Evolutionary conservation across 2,797 vertebrate species (phyloP).

Genomic region (Apodemus agrarius): DNA sequence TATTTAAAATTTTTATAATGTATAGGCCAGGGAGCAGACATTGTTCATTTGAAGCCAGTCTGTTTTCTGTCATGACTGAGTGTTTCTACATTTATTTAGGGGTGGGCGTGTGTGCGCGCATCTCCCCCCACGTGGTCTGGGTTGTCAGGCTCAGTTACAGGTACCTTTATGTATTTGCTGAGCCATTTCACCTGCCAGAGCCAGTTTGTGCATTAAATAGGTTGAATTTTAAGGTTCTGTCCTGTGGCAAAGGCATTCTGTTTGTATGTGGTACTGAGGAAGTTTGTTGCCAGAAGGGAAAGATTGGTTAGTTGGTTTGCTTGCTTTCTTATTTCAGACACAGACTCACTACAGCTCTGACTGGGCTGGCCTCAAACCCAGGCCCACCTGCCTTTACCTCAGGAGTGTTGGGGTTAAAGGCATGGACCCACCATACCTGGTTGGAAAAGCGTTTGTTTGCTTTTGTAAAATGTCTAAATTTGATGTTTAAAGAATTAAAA

Average conservation of each 20-base stretch:
- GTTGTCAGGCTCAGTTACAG: not conserved
- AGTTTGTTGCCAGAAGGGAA: not conserved
- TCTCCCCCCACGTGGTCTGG: not conserved
- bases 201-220: not conserved
- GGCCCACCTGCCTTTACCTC: not conserved
- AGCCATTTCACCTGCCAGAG: not conserved
- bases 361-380: not conserved
- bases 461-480: conserved; percentile 1
- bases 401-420: not conserved
- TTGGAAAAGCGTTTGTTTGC: not conserved
- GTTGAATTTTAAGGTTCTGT: not conserved
- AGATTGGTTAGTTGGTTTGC: not conserved
- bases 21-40: not conserved
- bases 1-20: not conserved
- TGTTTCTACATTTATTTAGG: no score
- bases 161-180: not conserved
- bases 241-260: not conserved
- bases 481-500: not conserved
- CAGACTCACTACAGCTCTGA: not conserved
- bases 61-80: not conserved
- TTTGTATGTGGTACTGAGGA: not conserved
- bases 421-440: not conserved
- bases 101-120: not conserved
- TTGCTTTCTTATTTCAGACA: not conserved
- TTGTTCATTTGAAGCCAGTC: not conserved